Percentiles rank a stretch among this genome's conserved stretches.
Conservation (phyloP, 2,888 invertebrate genomes). For the Cheilosia urbana region DNA sequence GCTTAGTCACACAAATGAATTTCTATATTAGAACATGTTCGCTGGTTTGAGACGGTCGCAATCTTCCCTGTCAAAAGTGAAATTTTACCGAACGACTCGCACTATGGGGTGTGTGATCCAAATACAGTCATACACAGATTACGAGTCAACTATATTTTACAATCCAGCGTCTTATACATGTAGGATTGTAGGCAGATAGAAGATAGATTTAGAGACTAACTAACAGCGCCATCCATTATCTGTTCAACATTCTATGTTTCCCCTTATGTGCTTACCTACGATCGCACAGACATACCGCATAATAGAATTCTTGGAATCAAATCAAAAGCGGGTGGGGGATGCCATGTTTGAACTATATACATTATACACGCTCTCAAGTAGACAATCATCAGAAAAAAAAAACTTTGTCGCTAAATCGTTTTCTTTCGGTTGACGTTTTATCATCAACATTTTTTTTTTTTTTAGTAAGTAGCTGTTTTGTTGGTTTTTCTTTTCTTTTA, state of each 20-base stretch:
- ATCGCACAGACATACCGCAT: neutral
- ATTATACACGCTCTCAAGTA: slow-evolving; percentile 9
- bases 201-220: no score
- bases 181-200: no score
- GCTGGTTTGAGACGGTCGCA: slow-evolving; percentile 1
- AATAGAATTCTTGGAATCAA: slow-evolving; percentile 34
- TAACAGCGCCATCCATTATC: neutral
- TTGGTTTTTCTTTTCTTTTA: neutral
- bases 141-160: neutral
- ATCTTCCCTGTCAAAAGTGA: slow-evolving; percentile 25
- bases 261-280: neutral
- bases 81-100: slow-evolving; percentile 20
- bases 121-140: neutral
- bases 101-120: neutral
- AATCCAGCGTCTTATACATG: neutral
- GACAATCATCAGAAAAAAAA: slow-evolving; percentile 39
- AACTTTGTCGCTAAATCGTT: slow-evolving; percentile 46
- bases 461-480: neutral
- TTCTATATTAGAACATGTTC: slow-evolving; percentile 9
- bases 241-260: slow-evolving; percentile 46
- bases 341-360: slow-evolving; percentile 38
- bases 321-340: slow-evolving; percentile 1
- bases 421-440: slow-evolving; percentile 19
- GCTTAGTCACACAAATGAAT: no score
- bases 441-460: neutral